Conservation (phyloP, 2,888 invertebrate species). For the Drosophila diplacantha region DNA sequence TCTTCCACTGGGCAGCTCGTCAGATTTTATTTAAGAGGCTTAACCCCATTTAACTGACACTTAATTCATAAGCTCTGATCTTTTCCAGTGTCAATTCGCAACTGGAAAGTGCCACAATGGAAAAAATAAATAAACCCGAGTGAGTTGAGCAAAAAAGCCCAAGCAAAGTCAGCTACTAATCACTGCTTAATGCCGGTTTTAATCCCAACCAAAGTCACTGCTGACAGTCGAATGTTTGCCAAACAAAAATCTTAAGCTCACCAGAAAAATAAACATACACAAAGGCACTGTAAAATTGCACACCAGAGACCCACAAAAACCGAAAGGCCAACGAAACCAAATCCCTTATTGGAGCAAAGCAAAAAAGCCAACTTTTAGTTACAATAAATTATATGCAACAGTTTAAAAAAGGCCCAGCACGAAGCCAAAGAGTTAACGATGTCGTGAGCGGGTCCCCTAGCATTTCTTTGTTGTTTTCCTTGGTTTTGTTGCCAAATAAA, state of each 20-base stretch:
- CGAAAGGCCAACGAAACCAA: slow-evolving; percentile 18
- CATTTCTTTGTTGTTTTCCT: slow-evolving; percentile 30
- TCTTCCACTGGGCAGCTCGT: background rate
- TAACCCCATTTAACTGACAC: slow-evolving; percentile 4
- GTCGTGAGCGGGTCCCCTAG: slow-evolving; percentile 36
- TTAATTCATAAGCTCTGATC: slow-evolving; percentile 6
- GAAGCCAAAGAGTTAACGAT: slow-evolving; percentile 58
- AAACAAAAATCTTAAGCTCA: slow-evolving; percentile 34
- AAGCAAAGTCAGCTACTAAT: slow-evolving; percentile 64
- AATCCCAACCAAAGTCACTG: slow-evolving; percentile 58
- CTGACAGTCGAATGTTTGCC: slow-evolving; percentile 62
- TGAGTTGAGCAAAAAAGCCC: slow-evolving; percentile 25
- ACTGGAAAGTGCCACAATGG: slow-evolving; percentile 1
- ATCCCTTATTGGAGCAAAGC: slow-evolving; percentile 12
- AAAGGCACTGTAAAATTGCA: slow-evolving; percentile 58
- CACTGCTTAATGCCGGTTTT: slow-evolving; percentile 65
- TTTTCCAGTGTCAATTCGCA: slow-evolving; percentile 7
- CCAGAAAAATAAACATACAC: slow-evolving; percentile 33
- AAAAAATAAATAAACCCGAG: slow-evolving; percentile 10
- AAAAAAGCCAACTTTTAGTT: slow-evolving; percentile 58
- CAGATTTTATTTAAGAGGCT: slow-evolving; percentile 6
- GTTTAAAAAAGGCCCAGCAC: slow-evolving; percentile 51
- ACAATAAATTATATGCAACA: slow-evolving; percentile 73
- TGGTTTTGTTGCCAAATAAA: slow-evolving; percentile 60
- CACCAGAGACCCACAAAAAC: slow-evolving; percentile 65